These are phyloP conservation scores for Laticauda laticaudata DNA, from an alignment of 2,113 vertebrate genomes.

Conservation along the genomic window DNA sequence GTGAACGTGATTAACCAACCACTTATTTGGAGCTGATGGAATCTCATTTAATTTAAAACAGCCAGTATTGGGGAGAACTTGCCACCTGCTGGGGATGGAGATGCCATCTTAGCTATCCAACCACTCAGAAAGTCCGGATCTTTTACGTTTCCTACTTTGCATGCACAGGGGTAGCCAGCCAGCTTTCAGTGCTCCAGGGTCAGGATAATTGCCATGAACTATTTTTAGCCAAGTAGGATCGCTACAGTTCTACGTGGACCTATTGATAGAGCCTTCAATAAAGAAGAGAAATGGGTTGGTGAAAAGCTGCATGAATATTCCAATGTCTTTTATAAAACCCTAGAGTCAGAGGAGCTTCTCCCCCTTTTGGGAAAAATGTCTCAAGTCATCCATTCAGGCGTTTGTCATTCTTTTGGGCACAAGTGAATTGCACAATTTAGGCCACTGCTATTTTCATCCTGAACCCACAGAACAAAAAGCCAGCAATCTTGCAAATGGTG, in stretches of 20 bases:
- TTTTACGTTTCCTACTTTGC: not conserved
- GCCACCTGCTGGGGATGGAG: conserved; percentile 52
- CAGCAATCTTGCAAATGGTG: not conserved
- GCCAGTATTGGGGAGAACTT: conserved; percentile 31
- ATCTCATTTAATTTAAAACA: conserved; percentile 28
- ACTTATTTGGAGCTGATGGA: conserved; percentile 50
- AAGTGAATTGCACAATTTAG: not conserved
- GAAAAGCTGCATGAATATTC: not conserved
- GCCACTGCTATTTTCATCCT: not conserved
- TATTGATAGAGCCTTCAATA: conserved; percentile 16
- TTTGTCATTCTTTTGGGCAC: not conserved
- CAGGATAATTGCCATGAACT: conserved; percentile 18
- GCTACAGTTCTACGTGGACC: conserved; percentile 7
- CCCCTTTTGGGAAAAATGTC: not conserved
- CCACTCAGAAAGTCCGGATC: rapidly evolving
- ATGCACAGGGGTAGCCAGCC: not conserved
- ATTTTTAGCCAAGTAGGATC: conserved; percentile 36
- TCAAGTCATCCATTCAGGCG: not conserved
- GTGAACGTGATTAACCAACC: conserved; percentile 49
- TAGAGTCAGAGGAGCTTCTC: not conserved
- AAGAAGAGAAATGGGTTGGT: conserved; percentile 7
- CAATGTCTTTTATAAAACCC: conserved; percentile 12
- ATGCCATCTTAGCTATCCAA: not conserved
- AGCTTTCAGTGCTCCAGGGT: conserved; percentile 5
- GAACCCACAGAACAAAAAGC: not conserved